Evolutionary conservation across 2,113 vertebrate genomes (phyloP), one percentile per base, ranked within the genome.

Genomic region (Protobothrops mucrosquamatus): DNA sequence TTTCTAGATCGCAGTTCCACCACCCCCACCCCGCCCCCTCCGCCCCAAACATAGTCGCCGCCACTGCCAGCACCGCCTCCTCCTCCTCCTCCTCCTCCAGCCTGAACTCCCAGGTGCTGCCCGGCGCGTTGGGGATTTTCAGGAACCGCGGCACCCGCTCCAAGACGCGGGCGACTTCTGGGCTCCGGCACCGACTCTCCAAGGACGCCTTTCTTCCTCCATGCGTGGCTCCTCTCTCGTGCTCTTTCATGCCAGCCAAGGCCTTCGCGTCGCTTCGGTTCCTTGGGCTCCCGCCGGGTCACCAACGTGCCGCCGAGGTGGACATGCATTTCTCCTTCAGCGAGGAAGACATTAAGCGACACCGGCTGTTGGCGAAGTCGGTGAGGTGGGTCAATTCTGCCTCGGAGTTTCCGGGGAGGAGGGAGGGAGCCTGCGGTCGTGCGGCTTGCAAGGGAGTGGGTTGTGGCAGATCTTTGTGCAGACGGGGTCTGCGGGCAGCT

Each of bases 281-380:
- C 51, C 92, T 96, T 92, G 64, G 93, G 93, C 85, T 92, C 59
- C 93, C 89, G 64, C 91, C 92, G 52, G 85, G 61, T 55, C 90
- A 39, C 51, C 92, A 26, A 59, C 88, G 46, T 29, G 81, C 52
- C 69, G 91, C 92, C 9, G 94, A 95, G 92, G 88, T 92, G 46
- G 92, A 92, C 93, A 95, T 95, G 95, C 96, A 96, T 91, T 97
- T 97, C 95, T 96, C 97, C 95, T 97, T 97, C 97, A 96, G 96
- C 94, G 96, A 97, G 29, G 97, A 97, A 93, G 97, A 97, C 93
- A 96, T 95, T 85, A 95, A 94, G 59, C 95, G 93, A 91, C 97
- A 94, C 90, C 94, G 92, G 69, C 95, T 95, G 54, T 94, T 94
- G 48, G 74, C 93, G 69, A 97, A 96, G 95, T 94, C 95, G 43